phyloP scores from a whole-genome alignment of 2,888 invertebrate species.

The Neria commutata region DNA sequence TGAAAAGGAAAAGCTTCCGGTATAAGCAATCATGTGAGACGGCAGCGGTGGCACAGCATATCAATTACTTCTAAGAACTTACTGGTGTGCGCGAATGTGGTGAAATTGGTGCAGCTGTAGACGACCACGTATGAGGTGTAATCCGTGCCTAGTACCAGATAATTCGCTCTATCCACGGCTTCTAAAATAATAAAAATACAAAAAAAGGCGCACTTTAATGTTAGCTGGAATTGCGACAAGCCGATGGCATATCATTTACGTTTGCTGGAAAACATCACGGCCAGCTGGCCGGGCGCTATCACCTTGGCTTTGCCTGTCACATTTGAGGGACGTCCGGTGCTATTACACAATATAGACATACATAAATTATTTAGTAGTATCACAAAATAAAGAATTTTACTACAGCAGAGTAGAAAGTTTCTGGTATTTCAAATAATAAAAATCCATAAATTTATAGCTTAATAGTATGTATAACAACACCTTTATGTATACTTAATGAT shows the following conservation, averaged over 20 bases:
- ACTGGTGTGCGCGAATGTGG: constrained; percentile 47
- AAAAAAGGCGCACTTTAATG: too few relatives aligned
- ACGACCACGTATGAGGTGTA: constrained; percentile 68
- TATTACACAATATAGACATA: constrained; percentile 26
- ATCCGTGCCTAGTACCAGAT: constrained; percentile 70
- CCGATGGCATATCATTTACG: too few relatives aligned
- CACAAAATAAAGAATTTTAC: fast-evolving
- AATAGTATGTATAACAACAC: too few relatives aligned
- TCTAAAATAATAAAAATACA: too few relatives aligned
- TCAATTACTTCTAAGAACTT: constrained; percentile 40
- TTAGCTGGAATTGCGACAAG: too few relatives aligned
- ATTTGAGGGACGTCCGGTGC: constrained; percentile 44
- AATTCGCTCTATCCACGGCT: constrained; percentile 48
- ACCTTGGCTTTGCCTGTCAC: constrained; percentile 48
- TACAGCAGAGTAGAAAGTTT: too few relatives aligned
- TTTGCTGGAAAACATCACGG: constrained; percentile 44
- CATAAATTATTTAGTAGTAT: not conserved
- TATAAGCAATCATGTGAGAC: not conserved
- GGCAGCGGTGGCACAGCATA: too few relatives aligned
- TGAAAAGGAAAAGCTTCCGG: not conserved
- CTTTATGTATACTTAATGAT: too few relatives aligned
- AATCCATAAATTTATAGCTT: too few relatives aligned
- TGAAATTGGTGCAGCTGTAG: constrained; percentile 66
- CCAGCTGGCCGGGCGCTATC: constrained; percentile 47
- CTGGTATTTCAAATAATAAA: too few relatives aligned